Evolutionary conservation across 2,113 vertebrate species (phyloP), one percentile per base, ranked within the genome.

Genomic region (Lophochroa leadbeateri): DNA sequence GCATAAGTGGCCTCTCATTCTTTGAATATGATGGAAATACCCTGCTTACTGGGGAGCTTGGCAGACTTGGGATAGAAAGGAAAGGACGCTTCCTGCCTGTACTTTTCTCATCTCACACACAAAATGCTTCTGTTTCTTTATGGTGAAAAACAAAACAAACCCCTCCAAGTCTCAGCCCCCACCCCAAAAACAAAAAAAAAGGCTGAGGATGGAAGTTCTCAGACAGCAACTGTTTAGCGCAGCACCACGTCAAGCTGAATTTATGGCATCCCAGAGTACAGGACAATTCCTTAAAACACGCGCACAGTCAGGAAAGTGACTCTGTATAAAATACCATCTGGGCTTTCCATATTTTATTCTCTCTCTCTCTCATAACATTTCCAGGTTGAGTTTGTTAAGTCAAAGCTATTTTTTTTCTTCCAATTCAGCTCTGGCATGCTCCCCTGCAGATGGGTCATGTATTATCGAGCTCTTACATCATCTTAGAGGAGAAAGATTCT

Each of bases 211-310:
- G 18, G 18, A 60, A 41, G 29, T 81, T 92, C 92, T 86, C 88
- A 86, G 46, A 65, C 19, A 23, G 33, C 19, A 90, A 5, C 27
- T 2, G 39, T 90, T 63, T 55, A 87, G 52, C 14, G 11, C 10
- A 1, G 63, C 37, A 50, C n/a, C 92, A 29, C 46, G 81, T 85
- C 65, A 77, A 39, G 82, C 13, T 63, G 12, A 25, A 96, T 94
- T 97, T 92, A 94, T 4, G 29, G 63, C 61, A 72, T 95, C 86
- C 90, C 57, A 55, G 83, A 94, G 94, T 79, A n/a, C 72, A 92
- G 70, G 52, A 92, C 75, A 92, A 88, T 94, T 96, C 92, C 88
- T 96, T 92, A 93, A 95, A 94, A 96, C 81, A 85, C 60, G 64
- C 53, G 90, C 58, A 55, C 47, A 90, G 86, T 72, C 72, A 89